Evolutionary conservation across 2,797 vertebrate genomes (phyloP).

Genomic region (Lithobates pipiens): DNA sequence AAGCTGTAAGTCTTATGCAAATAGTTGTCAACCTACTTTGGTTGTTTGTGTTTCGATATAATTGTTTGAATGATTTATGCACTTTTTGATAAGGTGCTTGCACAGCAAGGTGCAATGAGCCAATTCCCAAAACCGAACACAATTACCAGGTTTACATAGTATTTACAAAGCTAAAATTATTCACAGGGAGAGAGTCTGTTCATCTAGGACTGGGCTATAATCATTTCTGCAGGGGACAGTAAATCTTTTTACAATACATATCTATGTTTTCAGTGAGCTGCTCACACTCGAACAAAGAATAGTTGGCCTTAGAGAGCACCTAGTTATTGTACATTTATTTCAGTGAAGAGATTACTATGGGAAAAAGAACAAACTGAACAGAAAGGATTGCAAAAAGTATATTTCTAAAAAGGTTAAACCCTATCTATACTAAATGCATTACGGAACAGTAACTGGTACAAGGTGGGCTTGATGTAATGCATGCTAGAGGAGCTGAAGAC

Average conservation of each 20-base stretch:
- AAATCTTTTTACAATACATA: conserved; percentile 24
- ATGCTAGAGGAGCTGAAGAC: too few relatives aligned
- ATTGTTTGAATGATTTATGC: conserved; percentile 66
- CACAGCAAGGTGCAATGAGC: conserved; percentile 46
- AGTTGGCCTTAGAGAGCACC: not conserved
- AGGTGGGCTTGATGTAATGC: too few relatives aligned
- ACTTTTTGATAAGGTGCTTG: conserved; percentile 64
- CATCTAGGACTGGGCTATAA: conserved; percentile 16
- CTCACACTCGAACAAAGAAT: conserved; percentile 25
- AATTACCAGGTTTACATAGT: conserved; percentile 47
- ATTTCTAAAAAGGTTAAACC: too few relatives aligned
- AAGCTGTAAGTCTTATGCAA: conserved; percentile 71
- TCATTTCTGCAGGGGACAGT: conserved; percentile 24
- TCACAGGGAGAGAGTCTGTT: conserved; percentile 28
- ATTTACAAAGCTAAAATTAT: conserved; percentile 51
- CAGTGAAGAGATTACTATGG: not conserved
- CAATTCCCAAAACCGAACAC: conserved; percentile 48
- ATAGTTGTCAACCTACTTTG: conserved; percentile 67
- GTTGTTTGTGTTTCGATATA: conserved; percentile 75
- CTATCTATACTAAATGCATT: too few relatives aligned
- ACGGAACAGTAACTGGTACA: too few relatives aligned
- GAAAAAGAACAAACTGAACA: not conserved
- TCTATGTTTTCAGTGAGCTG: conserved; percentile 25
- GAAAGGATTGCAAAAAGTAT: not conserved
- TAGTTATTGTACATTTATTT: not conserved